These are phyloP conservation scores for Procavia capensis DNA, from an alignment of 2,113 vertebrate species.

Conservation along the genomic window DNA sequence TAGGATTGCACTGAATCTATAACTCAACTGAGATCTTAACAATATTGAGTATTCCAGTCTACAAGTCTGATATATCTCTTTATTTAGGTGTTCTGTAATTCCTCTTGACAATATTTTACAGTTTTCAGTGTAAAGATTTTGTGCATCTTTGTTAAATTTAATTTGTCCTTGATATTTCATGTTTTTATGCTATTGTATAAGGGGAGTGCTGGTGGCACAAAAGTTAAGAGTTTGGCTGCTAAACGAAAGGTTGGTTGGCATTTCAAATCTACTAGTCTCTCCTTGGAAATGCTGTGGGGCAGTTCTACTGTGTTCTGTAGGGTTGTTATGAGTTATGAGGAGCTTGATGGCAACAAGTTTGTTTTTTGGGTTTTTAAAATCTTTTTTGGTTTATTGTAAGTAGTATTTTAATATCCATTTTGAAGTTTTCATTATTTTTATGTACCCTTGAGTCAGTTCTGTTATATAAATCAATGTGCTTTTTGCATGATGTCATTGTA, in stretches of 20 bases:
- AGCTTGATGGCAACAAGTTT: no score
- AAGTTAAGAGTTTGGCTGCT: no score
- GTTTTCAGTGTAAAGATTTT: background rate
- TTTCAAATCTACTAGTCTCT: no score
- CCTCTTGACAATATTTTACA: background rate
- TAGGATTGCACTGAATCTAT: background rate
- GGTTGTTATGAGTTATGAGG: no score
- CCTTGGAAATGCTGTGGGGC: no score
- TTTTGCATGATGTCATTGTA: background rate
- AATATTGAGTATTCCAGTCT: no score
- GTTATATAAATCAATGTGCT: background rate
- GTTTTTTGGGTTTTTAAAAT: no score
- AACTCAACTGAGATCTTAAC: background rate
- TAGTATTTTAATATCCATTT: background rate
- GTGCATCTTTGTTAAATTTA: background rate
- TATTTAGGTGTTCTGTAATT: background rate
- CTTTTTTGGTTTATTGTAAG: no score
- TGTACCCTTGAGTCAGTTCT: no score
- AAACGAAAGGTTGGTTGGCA: no score
- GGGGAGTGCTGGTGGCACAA: no score
- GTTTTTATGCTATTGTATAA: background rate
- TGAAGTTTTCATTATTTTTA: background rate
- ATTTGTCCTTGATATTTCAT: background rate
- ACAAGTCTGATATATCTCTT: background rate
- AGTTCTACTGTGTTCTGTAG: no score